Evolutionary conservation across 2,113 vertebrate genomes (phyloP), one percentile per base, ranked within the genome.

Genomic region (Catharus fuscescens): DNA sequence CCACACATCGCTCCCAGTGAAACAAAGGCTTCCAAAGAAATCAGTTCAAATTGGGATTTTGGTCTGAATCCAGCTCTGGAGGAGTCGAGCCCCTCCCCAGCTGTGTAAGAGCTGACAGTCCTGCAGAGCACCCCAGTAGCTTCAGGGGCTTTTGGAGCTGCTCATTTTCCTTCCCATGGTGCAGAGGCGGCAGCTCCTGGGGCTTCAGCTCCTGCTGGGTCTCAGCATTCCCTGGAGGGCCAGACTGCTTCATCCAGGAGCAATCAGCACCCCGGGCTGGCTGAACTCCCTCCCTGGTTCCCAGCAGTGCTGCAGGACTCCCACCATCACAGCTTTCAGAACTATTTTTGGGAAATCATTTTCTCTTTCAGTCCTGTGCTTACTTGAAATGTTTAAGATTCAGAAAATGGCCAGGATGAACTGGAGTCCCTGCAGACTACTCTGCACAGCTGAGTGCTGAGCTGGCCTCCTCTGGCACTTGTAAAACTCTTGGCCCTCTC

Each of bases 111-210:
- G 61, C 77, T 32, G 25, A 34, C 59, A 52, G 65, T 10, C 52
- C 65, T 48, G 42, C 36, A 25, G 17, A 71, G 31, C 40, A 42
- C 38, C 11, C 71, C 3, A 8, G n/a, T 28, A 52, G 25, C 40
- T 62, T 28, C 31, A 25, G 25, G 61, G n/a, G 5, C 12, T 44
- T 79, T 52, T 24, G 57, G 19, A 62, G 86, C 71, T 14, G 6
- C 3, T 14, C 4, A 0, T 67, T 69, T 54, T 31, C 66, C n/a
- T 32, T 73, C 42, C 50, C 0, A 0, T 1, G 32, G 7, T 23
- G 56, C 28, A 40, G 48, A 38, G 57, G 9, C 0, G 1, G 53
- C 48, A 65, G 13, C 18, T 70, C 45, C 26, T 0, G 3, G 44
- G 34, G 2, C 14, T 72, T 48, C 29, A 18, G 12, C 0, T 79